These are phyloP conservation scores for Porphyrio hochstetteri DNA, from an alignment of 2,113 vertebrate genomes.

Conservation along the genomic window DNA sequence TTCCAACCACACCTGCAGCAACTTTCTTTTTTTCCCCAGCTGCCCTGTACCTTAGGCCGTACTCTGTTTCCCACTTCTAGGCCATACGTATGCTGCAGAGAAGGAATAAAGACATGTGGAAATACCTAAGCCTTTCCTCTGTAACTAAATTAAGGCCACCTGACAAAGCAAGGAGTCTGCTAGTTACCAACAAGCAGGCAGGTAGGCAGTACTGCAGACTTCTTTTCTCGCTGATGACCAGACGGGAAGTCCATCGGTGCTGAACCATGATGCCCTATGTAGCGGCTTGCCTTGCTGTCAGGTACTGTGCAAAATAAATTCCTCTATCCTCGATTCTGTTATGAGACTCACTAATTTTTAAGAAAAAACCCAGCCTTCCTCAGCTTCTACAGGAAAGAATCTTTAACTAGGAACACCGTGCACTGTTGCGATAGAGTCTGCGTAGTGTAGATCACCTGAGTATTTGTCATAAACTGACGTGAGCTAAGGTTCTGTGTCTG, in stretches of 20 bases:
- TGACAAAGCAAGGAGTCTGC: conserved; percentile 66
- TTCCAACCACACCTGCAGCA: not conserved
- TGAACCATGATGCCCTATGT: conserved; percentile 3
- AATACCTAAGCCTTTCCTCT: conserved; percentile 40
- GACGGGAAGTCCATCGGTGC: not conserved
- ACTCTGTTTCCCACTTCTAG: not conserved
- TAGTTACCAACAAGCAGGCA: conserved; percentile 45
- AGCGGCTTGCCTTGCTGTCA: conserved; percentile 61
- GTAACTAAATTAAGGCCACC: conserved; percentile 74
- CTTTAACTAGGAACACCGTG: conserved; percentile 68
- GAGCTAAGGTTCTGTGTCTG: conserved; percentile 75
- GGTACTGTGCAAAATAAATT: conserved; percentile 69
- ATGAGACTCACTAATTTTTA: conserved; percentile 26
- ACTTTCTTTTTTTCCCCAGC: not conserved
- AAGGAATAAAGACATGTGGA: conserved; percentile 23
- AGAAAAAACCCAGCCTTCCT: not conserved
- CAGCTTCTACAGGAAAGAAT: conserved; percentile 66
- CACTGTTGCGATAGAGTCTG: conserved; percentile 61
- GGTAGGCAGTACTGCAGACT: conserved; percentile 26
- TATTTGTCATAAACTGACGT: conserved; percentile 77
- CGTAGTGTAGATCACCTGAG: conserved; percentile 78
- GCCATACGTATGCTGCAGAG: not conserved
- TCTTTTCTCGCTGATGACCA: not conserved
- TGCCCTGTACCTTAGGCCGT: not conserved
- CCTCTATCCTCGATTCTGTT: not conserved